Conservation (phyloP, 2,888 invertebrate species). For the Acheta domesticus region DNA sequence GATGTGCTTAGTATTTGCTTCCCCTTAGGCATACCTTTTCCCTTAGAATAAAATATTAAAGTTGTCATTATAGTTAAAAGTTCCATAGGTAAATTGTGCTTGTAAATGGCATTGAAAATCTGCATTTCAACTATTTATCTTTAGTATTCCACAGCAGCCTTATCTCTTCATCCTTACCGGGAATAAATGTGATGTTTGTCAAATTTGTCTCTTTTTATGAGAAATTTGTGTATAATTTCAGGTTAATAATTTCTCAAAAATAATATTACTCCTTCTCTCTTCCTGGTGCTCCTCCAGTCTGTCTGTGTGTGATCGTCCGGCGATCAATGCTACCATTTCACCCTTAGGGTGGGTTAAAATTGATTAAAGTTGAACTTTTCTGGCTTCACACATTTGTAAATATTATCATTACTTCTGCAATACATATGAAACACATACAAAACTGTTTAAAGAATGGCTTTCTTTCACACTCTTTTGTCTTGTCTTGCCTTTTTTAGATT, state of each 20-base stretch:
- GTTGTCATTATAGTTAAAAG: no score
- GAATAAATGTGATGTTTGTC: no score
- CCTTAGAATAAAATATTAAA: no score
- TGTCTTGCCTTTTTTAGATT: background rate
- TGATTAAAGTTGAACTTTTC: background rate
- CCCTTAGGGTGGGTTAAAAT: background rate
- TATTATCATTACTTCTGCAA: slow-evolving; percentile 11
- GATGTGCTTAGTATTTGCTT: no score
- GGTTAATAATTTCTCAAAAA: background rate
- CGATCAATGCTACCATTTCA: background rate
- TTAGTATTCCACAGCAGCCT: no score
- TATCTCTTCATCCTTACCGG: no score
- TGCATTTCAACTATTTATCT: no score
- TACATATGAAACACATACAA: background rate
- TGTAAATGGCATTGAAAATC: no score
- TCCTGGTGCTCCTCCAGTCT: background rate
- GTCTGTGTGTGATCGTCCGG: slow-evolving; percentile 18
- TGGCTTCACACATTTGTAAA: slow-evolving; percentile 7
- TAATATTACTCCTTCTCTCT: background rate
- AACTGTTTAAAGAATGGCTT: slow-evolving; percentile 18
- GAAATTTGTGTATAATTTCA: no score
- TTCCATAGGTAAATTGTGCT: no score
- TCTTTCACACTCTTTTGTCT: background rate
- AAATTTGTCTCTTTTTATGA: no score
- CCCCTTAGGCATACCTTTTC: no score